phyloP scores from a whole-genome alignment of 2,797 vertebrate genomes.

The Steatocranus sp. region DNA sequence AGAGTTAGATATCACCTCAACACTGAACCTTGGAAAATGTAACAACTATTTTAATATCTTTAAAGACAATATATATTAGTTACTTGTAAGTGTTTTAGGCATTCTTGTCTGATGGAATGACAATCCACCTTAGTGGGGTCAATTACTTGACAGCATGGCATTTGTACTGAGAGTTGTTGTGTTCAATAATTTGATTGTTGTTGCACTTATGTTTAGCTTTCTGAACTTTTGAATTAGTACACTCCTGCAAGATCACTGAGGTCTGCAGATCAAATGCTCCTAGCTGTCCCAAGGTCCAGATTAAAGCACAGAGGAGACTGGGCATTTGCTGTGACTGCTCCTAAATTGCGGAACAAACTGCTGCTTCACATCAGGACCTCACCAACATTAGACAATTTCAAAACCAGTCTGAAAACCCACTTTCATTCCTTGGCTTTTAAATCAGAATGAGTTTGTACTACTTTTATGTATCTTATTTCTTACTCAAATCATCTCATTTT shows the following conservation, averaged over 20 bases:
- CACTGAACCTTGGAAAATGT: not conserved
- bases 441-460: not conserved
- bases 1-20: not conserved
- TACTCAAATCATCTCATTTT: not conserved
- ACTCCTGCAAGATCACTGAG: not conserved
- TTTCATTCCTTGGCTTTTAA: not conserved
- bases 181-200: not conserved
- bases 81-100: not conserved
- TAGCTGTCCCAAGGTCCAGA: not conserved
- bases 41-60: not conserved
- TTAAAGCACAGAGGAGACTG: not conserved
- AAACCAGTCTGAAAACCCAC: not conserved
- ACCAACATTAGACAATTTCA: not conserved
- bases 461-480: not conserved
- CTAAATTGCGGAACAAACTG: not conserved
- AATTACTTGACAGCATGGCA: not conserved
- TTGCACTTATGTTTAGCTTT: too few relatives aligned
- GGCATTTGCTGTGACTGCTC: not conserved
- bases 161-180: not conserved
- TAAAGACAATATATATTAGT: not conserved
- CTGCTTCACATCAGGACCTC: not conserved
- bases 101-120: not conserved
- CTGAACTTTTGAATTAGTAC: too few relatives aligned
- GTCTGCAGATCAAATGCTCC: not conserved
- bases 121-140: not conserved